phyloP scores from a whole-genome alignment of 2,888 invertebrate species.

The Meteorus cinctellus region DNA sequence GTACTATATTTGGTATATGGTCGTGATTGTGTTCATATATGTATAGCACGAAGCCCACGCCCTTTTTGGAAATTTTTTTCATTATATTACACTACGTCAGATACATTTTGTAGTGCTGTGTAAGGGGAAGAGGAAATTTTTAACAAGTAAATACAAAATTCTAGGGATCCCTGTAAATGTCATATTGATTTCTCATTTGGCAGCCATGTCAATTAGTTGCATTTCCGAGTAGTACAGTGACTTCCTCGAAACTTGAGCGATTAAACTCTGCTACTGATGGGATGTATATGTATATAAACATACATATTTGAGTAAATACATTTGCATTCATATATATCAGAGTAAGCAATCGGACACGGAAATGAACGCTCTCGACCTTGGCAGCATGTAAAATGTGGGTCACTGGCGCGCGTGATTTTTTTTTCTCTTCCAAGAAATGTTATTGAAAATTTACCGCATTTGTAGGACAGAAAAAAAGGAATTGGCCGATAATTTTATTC shows the following conservation, averaged over 20 bases:
- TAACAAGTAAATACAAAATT: background rate
- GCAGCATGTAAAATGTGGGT: conserved; percentile 35
- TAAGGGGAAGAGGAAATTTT: background rate
- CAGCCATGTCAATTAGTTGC: conserved; percentile 8
- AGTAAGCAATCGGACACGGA: conserved; percentile 41
- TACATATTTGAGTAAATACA: background rate
- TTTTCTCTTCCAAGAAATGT: background rate
- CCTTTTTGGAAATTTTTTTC: background rate
- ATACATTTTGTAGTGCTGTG: background rate
- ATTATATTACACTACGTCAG: background rate
- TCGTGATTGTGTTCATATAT: background rate
- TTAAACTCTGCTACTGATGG: conserved; percentile 21
- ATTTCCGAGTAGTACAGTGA: conserved; percentile 19
- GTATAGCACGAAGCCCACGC: background rate
- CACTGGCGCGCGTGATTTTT: conserved; percentile 33
- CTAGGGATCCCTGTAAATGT: background rate
- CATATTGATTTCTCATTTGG: conserved; percentile 18
- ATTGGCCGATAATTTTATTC: background rate
- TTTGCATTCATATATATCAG: conserved; percentile 25
- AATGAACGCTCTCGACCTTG: conserved; percentile 38
- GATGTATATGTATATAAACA: background rate
- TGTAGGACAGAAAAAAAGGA: background rate
- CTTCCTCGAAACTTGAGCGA: conserved; percentile 30
- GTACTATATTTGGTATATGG: too few relatives aligned
- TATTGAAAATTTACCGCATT: background rate